A percentile compares a stretch with the other conserved stretches of the same genome.
phyloP scores from a whole-genome alignment of 1,140 invertebrate genomes.

The Vollenhovia emeryi region DNA sequence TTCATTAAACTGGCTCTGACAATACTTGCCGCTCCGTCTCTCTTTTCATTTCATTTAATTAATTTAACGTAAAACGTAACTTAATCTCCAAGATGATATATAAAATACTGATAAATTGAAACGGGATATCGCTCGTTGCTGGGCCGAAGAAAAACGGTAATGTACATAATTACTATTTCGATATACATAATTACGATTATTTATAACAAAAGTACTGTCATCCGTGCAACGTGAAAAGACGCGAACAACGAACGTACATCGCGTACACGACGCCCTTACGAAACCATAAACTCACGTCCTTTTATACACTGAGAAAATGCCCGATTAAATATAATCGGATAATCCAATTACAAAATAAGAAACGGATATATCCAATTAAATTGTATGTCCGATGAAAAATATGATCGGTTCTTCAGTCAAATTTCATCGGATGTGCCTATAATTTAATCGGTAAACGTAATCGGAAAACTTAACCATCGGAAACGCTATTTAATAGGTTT shows the following conservation, averaged over 20 bases:
- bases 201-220: not conserved
- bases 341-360: too few species aligned
- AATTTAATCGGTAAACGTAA: too few species aligned
- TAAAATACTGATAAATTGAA: conserved; percentile 2
- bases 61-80: conserved; percentile 36
- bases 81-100: conserved; percentile 32
- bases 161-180: too few species aligned
- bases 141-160: not conserved
- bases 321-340: too few species aligned
- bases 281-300: not conserved
- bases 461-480: too few species aligned
- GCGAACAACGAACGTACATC: not conserved
- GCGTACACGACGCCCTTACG: not conserved
- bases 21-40: conserved; percentile 26
- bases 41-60: conserved; percentile 36
- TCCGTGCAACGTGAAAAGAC: not conserved
- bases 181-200: not conserved
- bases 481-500: too few species aligned
- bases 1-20: conserved; percentile 37
- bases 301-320: too few species aligned
- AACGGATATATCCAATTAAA: too few species aligned
- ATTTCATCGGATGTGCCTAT: too few species aligned
- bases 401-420: too few species aligned
- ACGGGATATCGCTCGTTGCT: not conserved
- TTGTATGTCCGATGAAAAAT: too few species aligned